Conservation (phyloP, 2,113 vertebrate species). For the Perca flavescens region DNA sequence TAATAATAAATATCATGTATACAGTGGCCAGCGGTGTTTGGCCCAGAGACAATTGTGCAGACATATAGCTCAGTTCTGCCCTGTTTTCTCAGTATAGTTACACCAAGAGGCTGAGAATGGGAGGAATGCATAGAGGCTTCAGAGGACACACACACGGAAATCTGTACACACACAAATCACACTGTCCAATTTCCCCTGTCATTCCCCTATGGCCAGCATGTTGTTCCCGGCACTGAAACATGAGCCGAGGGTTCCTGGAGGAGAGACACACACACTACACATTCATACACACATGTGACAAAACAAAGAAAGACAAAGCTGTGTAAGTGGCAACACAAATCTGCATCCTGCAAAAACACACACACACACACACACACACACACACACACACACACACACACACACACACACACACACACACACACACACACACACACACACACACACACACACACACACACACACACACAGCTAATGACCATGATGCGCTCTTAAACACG, state of each 20-base stretch:
- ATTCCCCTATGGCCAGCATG: slow-evolving; percentile 76
- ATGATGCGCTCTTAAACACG: slow-evolving; percentile 75
- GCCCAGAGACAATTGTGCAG: slow-evolving; percentile 34
- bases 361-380: slow-evolving; percentile 2
- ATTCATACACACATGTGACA: slow-evolving; percentile 12
- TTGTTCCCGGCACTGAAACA: slow-evolving; percentile 82
- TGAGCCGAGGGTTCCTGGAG: slow-evolving; percentile 69
- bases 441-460: slow-evolving; percentile 17
- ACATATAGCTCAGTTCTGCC: slow-evolving; percentile 45
- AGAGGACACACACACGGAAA: slow-evolving; percentile 73
- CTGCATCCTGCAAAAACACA: slow-evolving; percentile 13
- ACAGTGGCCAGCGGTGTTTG: slow-evolving; percentile 20
- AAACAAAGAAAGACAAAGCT: slow-evolving; percentile 12
- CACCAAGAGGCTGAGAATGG: slow-evolving; percentile 70
- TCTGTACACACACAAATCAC: slow-evolving; percentile 82
- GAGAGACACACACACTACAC: slow-evolving; percentile 23
- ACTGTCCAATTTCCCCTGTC: slow-evolving; percentile 81
- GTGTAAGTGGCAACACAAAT: slow-evolving; percentile 10
- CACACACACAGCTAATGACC: slow-evolving; percentile 75
- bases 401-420: slow-evolving; percentile 7
- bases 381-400: slow-evolving; percentile 16
- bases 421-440: slow-evolving; percentile 13
- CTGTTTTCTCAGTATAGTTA: slow-evolving; percentile 65
- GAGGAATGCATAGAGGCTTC: slow-evolving; percentile 81
- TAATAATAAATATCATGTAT: slow-evolving; percentile 32